phyloP scores from a whole-genome alignment of 2,888 invertebrate species.

The Andrena flavipes region DNA sequence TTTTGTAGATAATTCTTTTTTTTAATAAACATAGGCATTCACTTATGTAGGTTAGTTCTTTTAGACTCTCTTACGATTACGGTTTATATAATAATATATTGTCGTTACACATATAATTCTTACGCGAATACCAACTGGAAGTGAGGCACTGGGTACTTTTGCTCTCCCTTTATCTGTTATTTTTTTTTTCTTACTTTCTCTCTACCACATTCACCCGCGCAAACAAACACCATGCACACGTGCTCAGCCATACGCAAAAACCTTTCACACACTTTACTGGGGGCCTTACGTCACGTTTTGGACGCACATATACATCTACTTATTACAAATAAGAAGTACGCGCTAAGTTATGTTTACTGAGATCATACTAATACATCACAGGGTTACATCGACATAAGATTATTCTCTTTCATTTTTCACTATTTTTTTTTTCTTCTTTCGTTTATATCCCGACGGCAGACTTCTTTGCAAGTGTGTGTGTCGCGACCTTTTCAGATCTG shows the following conservation, averaged over 20 bases:
- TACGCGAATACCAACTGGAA: constrained; percentile 73
- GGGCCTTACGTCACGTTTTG: constrained; percentile 40
- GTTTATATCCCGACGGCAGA: constrained; percentile 62
- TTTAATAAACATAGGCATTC: constrained; percentile 82
- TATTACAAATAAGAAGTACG: constrained; percentile 81
- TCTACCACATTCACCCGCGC: constrained; percentile 46
- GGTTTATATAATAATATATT: constrained; percentile 77
- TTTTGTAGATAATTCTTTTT: constrained; percentile 75
- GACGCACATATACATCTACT: constrained; percentile 62
- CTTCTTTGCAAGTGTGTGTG: constrained; percentile 30
- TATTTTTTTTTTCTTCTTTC: constrained; percentile 61
- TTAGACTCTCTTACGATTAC: constrained; percentile 82
- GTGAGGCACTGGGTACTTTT: constrained; percentile 73
- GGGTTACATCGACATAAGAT: constrained; percentile 84
- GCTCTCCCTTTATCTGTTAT: constrained; percentile 33
- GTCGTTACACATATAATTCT: constrained; percentile 76
- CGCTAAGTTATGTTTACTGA: constrained; percentile 84
- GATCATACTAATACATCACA: constrained; percentile 85
- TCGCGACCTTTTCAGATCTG: constrained; percentile 46
- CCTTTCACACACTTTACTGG: constrained; percentile 43
- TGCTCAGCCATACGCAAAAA: constrained; percentile 23
- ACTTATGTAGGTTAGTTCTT: constrained; percentile 81
- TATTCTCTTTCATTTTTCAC: constrained; percentile 67
- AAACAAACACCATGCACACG: constrained; percentile 42
- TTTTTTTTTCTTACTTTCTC: constrained; percentile 55